A percentile compares a stretch with the other conserved stretches of the same genome.
Evolutionary conservation across 1,140 invertebrate genomes (phyloP).

Genomic region (Lepidostoma basale): DNA sequence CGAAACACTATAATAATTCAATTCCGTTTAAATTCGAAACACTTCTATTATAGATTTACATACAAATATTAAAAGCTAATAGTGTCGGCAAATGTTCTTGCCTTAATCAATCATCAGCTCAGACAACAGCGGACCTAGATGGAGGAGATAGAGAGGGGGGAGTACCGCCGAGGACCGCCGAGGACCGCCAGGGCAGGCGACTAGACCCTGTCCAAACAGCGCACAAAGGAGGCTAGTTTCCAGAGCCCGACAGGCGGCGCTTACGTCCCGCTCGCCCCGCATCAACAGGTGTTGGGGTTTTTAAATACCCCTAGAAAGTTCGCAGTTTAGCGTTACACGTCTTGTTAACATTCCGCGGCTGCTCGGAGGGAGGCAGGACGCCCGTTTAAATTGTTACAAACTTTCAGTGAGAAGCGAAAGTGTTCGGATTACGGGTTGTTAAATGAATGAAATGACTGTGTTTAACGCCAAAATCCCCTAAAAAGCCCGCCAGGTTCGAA

Average conservation of each 20-base stretch:
- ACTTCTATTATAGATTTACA: too few species aligned
- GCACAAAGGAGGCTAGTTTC: not conserved
- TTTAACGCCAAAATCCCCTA: conserved; percentile 1
- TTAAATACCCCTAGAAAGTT: conserved; percentile 5
- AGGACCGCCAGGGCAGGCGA: not conserved
- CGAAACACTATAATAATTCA: too few species aligned
- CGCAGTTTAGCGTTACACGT: conserved; percentile 1
- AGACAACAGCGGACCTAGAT: not conserved
- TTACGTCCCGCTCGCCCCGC: too few species aligned
- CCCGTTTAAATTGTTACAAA: conserved; percentile 8
- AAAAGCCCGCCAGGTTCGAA: not conserved
- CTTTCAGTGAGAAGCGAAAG: not conserved
- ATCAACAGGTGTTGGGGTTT: conserved; percentile 19
- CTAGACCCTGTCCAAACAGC: not conserved
- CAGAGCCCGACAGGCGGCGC: too few species aligned
- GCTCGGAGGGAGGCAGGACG: not conserved
- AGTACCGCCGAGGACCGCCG: not conserved
- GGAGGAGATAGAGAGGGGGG: too few species aligned
- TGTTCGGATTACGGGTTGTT: conserved; percentile 11
- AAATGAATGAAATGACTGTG: conserved; percentile 7
- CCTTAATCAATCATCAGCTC: not conserved
- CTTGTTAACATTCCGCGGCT: conserved; percentile 11
- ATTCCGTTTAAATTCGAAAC: too few species aligned
- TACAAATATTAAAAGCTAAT: too few species aligned
- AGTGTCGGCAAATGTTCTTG: too few species aligned